Evolutionary conservation across 2,888 invertebrate species (phyloP).

Genomic region (Ommatoiulus sabulosus): DNA sequence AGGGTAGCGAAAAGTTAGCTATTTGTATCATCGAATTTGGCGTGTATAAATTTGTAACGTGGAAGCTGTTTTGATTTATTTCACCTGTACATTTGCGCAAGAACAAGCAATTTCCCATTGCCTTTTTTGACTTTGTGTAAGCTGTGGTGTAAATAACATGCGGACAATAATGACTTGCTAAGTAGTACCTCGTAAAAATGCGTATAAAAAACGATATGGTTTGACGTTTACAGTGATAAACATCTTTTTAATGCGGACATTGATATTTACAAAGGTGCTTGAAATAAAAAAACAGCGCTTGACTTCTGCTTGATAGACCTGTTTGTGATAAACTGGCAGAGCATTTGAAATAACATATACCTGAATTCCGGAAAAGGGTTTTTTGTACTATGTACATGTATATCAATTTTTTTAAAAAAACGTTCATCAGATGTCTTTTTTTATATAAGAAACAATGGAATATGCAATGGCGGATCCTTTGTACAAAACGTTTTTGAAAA

Average conservation of each 20-base stretch:
- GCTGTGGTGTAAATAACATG: conserved; percentile 32
- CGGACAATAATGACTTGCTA: conserved; percentile 7
- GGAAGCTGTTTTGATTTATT: conserved; percentile 4
- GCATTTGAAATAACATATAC: conserved; percentile 25
- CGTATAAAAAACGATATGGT: conserved; percentile 18
- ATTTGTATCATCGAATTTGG: neutral
- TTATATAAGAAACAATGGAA: neutral
- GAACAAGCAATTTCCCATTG: neutral
- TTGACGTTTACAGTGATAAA: conserved; percentile 38
- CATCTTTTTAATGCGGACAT: conserved; percentile 43
- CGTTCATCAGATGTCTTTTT: conserved; percentile 3
- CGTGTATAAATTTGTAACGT: neutral
- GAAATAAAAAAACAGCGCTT: neutral
- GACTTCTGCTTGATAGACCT: conserved; percentile 40
- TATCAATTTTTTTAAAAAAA: conserved; percentile 1
- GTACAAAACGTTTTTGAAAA: neutral
- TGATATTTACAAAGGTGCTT: conserved; percentile 42
- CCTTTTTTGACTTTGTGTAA: neutral
- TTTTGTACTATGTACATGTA: neutral
- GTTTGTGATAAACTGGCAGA: neutral
- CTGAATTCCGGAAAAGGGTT: neutral
- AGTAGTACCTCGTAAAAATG: conserved; percentile 26
- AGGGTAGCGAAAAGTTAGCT: neutral
- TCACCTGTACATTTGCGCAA: neutral
- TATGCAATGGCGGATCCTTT: neutral